Base-by-base conservation (phyloP, 1,140 invertebrate genomes). In the Brachionus paranguensis region DNA sequence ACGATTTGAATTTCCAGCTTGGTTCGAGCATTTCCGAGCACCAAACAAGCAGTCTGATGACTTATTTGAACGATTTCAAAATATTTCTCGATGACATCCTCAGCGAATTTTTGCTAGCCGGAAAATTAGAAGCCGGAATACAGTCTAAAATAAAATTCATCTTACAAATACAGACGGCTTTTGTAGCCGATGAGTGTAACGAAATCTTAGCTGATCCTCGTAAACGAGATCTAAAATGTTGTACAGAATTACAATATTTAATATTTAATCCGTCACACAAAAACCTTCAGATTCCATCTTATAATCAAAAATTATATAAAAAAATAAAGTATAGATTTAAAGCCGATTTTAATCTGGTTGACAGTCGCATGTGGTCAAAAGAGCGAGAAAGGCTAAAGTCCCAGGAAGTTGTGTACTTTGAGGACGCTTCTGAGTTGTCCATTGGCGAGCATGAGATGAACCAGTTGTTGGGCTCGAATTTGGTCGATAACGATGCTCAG, bases 11-110 rank as follows among this genome's bases (percentile, higher is more conserved):
- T 43, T 72, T 7, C 17, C 29, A 72, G 33, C 41, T 72, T 0
- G 68, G 68, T 11, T 72, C 68, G 17, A 43, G 68, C 17, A 11
- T 72, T 17, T 43, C 17, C 12, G 68, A 72, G 17, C n/a, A 72
- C 33, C 68, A 72, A 72, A 72, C 10, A 17, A 43, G 68, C 29
- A 43, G 11, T 43, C n/a, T 72, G 10, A 72, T 72, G 68, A 41
- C 33, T 41, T 72, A 72, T 43, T 72, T 72, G n/a, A 72, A 72
- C 17, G 68, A 72, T 41, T 72, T 43, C 24, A 72, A 72, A 72
- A 43, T 43, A n/a, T 72, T 72, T 43, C 41, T 72, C 17, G 37
- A 72, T 8, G 29, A 72, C 45, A 5, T 72, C 20, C 17, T 72
- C 10, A 72, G 37, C 37, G 68, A 72, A 10, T 41, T 72, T 41